phyloP scores from a whole-genome alignment of 2,113 vertebrate genomes.

The Sinocyclocheilus anophthalmus region DNA sequence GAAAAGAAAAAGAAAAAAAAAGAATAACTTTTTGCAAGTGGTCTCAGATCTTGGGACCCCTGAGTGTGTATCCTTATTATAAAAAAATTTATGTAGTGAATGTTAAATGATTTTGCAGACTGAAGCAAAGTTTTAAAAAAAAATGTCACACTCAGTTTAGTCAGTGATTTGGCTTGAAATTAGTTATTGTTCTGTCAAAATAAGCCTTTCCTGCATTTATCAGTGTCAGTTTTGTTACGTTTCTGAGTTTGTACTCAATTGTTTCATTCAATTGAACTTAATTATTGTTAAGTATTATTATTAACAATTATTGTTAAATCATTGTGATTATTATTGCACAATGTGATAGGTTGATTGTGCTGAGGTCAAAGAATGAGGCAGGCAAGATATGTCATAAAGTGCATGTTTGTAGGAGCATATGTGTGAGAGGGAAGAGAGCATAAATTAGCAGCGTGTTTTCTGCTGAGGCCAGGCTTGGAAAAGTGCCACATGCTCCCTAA shows the following conservation, averaged over 20 bases:
- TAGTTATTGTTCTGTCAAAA: neutral
- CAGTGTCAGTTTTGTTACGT: neutral
- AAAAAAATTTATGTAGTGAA: neutral
- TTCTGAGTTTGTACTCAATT: neutral
- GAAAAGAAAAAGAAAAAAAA: neutral
- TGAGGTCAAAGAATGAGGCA: conserved; percentile 11
- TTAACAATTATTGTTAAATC: no score
- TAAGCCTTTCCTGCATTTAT: neutral
- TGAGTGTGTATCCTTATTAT: neutral
- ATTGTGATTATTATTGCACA: conserved; percentile 13
- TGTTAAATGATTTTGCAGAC: neutral
- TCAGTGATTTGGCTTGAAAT: neutral
- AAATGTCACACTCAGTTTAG: no score
- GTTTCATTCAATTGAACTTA: neutral
- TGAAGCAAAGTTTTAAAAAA: neutral
- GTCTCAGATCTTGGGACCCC: neutral
- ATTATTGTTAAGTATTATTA: no score
- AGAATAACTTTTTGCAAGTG: neutral
- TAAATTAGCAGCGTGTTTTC: conserved; percentile 14
- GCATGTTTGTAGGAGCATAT: neutral
- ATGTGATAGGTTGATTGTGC: neutral
- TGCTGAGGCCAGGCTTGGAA: conserved; percentile 26
- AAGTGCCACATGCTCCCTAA: conserved; percentile 10
- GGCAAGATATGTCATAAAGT: neutral
- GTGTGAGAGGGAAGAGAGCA: neutral